These are phyloP conservation scores for Eueides isabella DNA, from an alignment of 1,140 invertebrate species.

Conservation along the genomic window DNA sequence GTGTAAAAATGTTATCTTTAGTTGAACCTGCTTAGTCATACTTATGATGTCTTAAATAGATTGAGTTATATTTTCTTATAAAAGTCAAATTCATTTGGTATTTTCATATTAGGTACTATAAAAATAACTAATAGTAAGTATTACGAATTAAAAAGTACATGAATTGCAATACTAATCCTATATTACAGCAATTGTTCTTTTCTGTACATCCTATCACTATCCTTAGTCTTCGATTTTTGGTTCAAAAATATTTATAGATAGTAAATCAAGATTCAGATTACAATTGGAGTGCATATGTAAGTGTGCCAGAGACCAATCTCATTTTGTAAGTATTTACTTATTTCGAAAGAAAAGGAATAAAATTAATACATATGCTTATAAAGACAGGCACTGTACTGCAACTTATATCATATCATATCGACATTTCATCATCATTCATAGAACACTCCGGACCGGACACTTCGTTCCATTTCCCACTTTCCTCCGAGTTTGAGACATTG, in stretches of 20 bases:
- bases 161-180: too few species aligned
- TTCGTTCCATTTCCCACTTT: too few species aligned
- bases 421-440: too few species aligned
- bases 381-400: too few species aligned
- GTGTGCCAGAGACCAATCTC: conserved; percentile 9
- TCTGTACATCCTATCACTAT: too few species aligned
- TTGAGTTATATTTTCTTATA: not conserved
- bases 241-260: not conserved
- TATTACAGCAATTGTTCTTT: too few species aligned
- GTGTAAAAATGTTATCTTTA: conserved; percentile 50
- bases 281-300: conserved; percentile 14
- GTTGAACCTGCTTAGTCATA: conserved; percentile 40
- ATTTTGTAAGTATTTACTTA: not conserved
- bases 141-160: too few species aligned
- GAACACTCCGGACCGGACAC: too few species aligned
- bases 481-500: too few species aligned
- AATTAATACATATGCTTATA: too few species aligned
- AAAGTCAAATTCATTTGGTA: not conserved
- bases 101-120: not conserved
- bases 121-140: not conserved
- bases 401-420: too few species aligned
- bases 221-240: not conserved
- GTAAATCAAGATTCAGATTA: conserved; percentile 2
- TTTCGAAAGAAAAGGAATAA: not conserved
- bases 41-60: not conserved